Percentiles rank a stretch among this genome's conserved stretches.
Evolutionary conservation across 2,797 vertebrate genomes (phyloP).

Genomic region (Dallia pectoralis): DNA sequence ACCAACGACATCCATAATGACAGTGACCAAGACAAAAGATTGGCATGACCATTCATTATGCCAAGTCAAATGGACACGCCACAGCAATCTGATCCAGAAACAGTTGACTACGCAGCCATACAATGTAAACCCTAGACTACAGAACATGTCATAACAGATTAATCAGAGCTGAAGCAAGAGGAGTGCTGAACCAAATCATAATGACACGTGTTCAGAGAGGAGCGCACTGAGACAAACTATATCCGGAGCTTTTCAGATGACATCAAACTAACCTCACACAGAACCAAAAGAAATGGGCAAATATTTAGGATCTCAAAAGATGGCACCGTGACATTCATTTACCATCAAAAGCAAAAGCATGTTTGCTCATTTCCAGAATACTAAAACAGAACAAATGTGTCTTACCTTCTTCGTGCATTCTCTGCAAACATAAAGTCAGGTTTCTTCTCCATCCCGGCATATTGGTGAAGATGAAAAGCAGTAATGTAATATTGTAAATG

Average conservation of each 20-base stretch:
- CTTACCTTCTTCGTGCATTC: constrained; percentile 92
- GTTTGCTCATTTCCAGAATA: constrained; percentile 18
- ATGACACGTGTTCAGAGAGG: constrained; percentile 58
- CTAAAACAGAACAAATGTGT: constrained; percentile 6
- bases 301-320: neutral
- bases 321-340: constrained; percentile 9
- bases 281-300: neutral
- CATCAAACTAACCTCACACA: neutral
- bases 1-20: neutral
- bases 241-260: neutral
- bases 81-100: neutral
- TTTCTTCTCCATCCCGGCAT: constrained; percentile 93
- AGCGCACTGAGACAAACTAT: constrained; percentile 23
- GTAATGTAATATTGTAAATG: neutral
- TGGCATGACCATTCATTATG: neutral
- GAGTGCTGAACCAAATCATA: constrained; percentile 58
- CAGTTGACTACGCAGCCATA: neutral
- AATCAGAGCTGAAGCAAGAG: constrained; percentile 29
- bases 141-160: neutral
- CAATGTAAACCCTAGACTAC: neutral
- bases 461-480: constrained; percentile 40
- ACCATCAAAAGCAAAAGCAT: neutral
- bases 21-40: neutral
- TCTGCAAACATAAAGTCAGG: constrained; percentile 90
- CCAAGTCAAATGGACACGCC: neutral